Conservation (phyloP, 2,113 vertebrate species). For the Vombatus ursinus region DNA sequence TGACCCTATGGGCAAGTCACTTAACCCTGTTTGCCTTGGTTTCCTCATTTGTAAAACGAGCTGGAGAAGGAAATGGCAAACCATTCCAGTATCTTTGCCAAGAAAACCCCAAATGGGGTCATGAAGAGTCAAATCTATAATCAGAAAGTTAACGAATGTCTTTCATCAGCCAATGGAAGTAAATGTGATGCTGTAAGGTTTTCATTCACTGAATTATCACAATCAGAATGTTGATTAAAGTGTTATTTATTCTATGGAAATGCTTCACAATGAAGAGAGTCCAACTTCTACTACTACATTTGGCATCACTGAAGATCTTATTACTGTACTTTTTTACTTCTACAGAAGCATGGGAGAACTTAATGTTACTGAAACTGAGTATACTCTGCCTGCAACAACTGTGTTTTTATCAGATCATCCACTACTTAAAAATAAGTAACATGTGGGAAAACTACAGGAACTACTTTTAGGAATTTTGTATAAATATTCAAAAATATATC, state of each 20-base stretch:
- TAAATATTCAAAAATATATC: constrained; percentile 85
- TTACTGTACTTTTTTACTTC: constrained; percentile 91
- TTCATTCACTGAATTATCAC: constrained; percentile 70
- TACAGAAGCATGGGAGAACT: constrained; percentile 93
- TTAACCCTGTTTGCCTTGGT: no score
- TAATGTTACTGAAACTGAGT: constrained; percentile 90
- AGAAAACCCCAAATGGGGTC: no score
- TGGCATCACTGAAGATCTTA: constrained; percentile 89
- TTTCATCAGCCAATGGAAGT: no score
- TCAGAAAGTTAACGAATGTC: no score
- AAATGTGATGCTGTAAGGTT: constrained; percentile 70
- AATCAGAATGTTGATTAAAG: constrained; percentile 72
- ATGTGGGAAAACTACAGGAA: constrained; percentile 94
- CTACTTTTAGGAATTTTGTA: constrained; percentile 92
- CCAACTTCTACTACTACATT: constrained; percentile 78
- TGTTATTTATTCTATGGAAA: constrained; percentile 76
- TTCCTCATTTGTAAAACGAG: no score
- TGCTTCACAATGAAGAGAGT: constrained; percentile 73
- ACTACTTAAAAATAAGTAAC: constrained; percentile 86
- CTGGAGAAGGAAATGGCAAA: no score
- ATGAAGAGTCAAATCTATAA: no score
- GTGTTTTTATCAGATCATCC: constrained; percentile 94
- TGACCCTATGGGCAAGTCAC: no score
- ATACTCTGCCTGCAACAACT: constrained; percentile 91
- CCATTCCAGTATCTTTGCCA: no score